phyloP scores from a whole-genome alignment of 2,888 invertebrate species.

The Carpatolechia fugitivella region DNA sequence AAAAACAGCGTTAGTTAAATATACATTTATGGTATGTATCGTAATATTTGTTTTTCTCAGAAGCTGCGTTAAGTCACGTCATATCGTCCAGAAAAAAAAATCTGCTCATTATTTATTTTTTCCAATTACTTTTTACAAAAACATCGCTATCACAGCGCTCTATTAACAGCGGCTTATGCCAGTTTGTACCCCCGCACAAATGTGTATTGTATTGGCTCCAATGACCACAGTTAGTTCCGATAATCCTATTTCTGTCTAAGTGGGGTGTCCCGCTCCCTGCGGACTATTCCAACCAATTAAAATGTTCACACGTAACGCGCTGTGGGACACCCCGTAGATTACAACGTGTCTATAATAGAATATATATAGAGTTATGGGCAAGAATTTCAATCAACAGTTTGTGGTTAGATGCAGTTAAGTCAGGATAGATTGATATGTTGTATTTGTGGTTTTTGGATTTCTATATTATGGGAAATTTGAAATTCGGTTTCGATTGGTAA shows the following conservation, averaged over 20 bases:
- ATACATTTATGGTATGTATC: not conserved
- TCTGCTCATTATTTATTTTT: not conserved
- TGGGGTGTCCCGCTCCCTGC: constrained; percentile 51
- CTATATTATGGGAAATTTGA: not conserved
- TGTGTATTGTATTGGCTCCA: constrained; percentile 4
- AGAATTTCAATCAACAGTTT: constrained; percentile 35
- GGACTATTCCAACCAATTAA: constrained; percentile 59
- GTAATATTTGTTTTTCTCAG: not conserved
- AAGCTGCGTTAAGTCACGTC: not conserved
- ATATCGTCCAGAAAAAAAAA: not conserved
- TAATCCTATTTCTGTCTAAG: constrained; percentile 44
- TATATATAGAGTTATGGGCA: constrained; percentile 34
- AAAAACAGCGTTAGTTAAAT: constrained; percentile 33
- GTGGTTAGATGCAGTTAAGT: constrained; percentile 2
- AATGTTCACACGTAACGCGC: constrained; percentile 72
- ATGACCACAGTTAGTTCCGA: constrained; percentile 31
- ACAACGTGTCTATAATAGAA: constrained; percentile 36
- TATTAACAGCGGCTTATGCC: constrained; percentile 4
- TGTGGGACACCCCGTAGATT: constrained; percentile 47
- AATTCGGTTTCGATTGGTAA: not conserved
- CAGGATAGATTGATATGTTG: not conserved
- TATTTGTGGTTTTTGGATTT: not conserved
- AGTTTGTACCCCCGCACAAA: constrained; percentile 2
- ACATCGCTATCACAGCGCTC: not conserved
- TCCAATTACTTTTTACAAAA: not conserved